phyloP scores from a whole-genome alignment of 2,888 invertebrate species.

The Leucoma salicis region DNA sequence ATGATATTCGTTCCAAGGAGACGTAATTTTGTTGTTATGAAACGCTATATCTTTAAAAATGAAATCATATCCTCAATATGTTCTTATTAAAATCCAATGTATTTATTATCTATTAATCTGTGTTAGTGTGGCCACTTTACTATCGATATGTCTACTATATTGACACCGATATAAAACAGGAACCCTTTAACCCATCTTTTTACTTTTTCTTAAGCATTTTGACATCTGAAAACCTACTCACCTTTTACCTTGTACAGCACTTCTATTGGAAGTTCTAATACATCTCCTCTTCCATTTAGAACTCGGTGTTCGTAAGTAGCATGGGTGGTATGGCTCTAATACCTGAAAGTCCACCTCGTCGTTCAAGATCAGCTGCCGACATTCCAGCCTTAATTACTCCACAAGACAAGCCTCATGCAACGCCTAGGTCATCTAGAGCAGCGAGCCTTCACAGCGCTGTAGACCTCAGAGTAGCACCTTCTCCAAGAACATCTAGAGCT shows the following conservation, averaged over 20 bases:
- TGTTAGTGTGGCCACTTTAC: too few relatives aligned
- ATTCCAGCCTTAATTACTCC: slow-evolving; percentile 87
- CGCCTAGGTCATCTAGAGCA: slow-evolving; percentile 67
- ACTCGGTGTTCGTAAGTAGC: slow-evolving; percentile 93
- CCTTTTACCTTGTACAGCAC: background rate
- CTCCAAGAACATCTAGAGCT: slow-evolving; percentile 67
- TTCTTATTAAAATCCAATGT: too few relatives aligned
- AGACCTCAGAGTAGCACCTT: slow-evolving; percentile 64
- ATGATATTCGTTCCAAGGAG: too few relatives aligned
- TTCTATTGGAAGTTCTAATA: background rate
- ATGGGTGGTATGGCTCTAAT: slow-evolving; percentile 85
- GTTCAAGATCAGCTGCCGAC: slow-evolving; percentile 92
- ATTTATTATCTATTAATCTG: too few relatives aligned
- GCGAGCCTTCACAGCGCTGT: slow-evolving; percentile 74
- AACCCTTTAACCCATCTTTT: too few relatives aligned
- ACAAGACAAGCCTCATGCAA: slow-evolving; percentile 64
- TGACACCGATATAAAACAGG: too few relatives aligned
- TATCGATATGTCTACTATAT: too few relatives aligned
- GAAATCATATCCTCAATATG: too few relatives aligned
- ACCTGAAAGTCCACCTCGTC: slow-evolving; percentile 86
- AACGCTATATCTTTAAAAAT: too few relatives aligned
- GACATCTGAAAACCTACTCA: too few relatives aligned
- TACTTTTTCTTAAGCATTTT: too few relatives aligned
- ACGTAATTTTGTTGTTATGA: too few relatives aligned
- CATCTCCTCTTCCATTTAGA: slow-evolving; percentile 69